Evolutionary conservation across 2,113 vertebrate genomes (phyloP).

Genomic region (Takifugu bimaculatus): DNA sequence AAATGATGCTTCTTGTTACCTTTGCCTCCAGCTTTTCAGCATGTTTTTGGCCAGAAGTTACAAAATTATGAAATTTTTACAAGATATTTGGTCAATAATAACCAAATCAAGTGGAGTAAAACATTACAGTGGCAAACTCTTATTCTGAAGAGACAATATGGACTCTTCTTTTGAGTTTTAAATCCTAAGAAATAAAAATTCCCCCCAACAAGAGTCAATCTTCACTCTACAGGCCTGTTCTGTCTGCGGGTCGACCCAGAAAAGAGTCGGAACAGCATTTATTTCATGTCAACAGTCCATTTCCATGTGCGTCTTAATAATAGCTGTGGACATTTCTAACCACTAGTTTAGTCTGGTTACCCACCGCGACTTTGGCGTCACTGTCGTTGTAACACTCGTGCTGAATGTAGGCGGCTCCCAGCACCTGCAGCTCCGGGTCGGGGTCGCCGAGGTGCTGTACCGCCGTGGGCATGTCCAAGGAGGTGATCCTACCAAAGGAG

Average conservation of each 20-base stretch:
- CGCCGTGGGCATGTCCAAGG: constrained; percentile 82
- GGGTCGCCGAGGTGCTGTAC: constrained; percentile 81
- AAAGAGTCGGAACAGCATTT: neutral
- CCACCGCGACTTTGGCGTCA: constrained; percentile 85
- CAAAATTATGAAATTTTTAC: neutral
- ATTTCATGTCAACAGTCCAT: neutral
- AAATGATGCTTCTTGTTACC: neutral
- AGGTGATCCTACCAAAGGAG: constrained; percentile 72
- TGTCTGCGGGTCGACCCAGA: too few species aligned
- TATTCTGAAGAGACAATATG: too few species aligned
- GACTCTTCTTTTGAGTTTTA: too few species aligned
- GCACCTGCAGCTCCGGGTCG: constrained; percentile 84
- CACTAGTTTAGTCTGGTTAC: constrained; percentile 7
- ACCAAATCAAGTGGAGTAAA: too few species aligned
- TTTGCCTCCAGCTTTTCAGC: too few species aligned
- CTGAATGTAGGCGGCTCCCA: constrained; percentile 91
- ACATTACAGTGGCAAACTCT: too few species aligned
- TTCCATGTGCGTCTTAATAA: neutral
- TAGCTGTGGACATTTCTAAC: constrained; percentile 9
- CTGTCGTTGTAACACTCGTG: constrained; percentile 90
- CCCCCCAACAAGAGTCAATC: too few species aligned
- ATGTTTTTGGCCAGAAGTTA: too few species aligned
- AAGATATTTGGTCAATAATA: too few species aligned
- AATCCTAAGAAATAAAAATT: too few species aligned
- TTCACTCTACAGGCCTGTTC: too few species aligned